Evolutionary conservation across 2,113 vertebrate genomes (phyloP).

Genomic region (Anhinga anhinga): DNA sequence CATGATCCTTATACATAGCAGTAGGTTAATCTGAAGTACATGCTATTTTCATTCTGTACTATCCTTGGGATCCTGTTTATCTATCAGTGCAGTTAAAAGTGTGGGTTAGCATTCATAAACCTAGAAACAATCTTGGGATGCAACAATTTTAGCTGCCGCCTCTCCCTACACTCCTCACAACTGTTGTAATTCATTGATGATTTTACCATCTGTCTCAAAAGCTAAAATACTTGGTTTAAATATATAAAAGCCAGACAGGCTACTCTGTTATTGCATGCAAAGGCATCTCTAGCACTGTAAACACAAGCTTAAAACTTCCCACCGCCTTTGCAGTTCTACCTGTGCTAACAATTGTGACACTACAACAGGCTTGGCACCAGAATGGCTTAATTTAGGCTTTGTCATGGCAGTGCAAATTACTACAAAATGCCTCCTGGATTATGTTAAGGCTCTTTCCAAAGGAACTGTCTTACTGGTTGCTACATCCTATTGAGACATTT

Average conservation of each 20-base stretch:
- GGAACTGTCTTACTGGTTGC: neutral
- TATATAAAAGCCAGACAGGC: neutral
- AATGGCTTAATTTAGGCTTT: neutral
- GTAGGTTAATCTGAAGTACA: neutral
- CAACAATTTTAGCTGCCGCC: neutral
- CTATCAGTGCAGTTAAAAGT: neutral
- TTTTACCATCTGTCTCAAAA: constrained; percentile 9
- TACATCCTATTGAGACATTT: neutral
- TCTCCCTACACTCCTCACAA: neutral
- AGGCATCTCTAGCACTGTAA: neutral
- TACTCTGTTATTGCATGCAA: neutral
- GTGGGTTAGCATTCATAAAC: neutral
- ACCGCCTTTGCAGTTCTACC: neutral
- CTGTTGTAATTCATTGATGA: constrained; percentile 18
- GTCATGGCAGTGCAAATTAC: neutral
- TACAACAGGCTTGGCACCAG: neutral
- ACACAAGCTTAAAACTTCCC: neutral
- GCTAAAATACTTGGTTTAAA: constrained; percentile 9
- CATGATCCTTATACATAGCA: neutral
- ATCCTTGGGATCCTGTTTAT: neutral
- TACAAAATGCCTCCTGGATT: neutral
- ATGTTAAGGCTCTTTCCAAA: neutral
- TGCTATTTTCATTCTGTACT: neutral
- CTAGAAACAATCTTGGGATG: neutral
- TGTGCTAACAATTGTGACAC: neutral